Base-by-base conservation (phyloP, 2,888 invertebrate species). In the Drosophila stalkeri region DNA sequence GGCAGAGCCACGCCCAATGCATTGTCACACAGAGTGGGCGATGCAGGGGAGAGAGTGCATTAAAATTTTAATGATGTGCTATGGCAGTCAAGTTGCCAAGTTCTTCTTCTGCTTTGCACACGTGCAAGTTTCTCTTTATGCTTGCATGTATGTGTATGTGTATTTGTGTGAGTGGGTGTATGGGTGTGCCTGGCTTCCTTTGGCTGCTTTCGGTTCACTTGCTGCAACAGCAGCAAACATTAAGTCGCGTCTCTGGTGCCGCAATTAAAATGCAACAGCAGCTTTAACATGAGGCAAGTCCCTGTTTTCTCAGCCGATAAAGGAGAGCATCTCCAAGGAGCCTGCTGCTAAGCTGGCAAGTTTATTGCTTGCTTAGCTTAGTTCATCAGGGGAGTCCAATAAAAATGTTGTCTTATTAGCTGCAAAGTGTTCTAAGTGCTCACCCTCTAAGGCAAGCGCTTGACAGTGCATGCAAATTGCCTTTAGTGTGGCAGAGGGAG, bases 31-130 rank as follows among this genome's bases (percentile, higher is more conserved):
- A 12, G 11, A 11, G 54, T 12, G 31, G 43, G 12, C 2, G n/a
- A 39, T 1, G 2, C 9, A 5, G 12, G 3, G 7, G 18, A 20
- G 9, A 2, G 35, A 31, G 43, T 72, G 69, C 83, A 89, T 84
- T 86, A 81, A 63, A 84, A 77, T 89, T 89, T 85, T 85, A 85
- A 85, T 89, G 89, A 85, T 77, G 87, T 85, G 85, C 81, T 54
- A 68, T 75, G 77, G 54, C 67, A 67, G 60, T 63, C 66, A 69
- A 63, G 66, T 59, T 46, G 52, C 54, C 51, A 71, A 64, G 72
- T 55, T 55, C 27, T 55, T 23, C 54, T 20, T 55, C 71, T 61
- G 31, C 35, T 43, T 16, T 39, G 43, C 62, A 55, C 35, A 51
- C 44, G 44, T 59, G 61, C 55, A 39, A 9, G 31, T 47, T 56